Base-by-base conservation (phyloP, 1,140 invertebrate species). In the Camponotus vicinus region DNA sequence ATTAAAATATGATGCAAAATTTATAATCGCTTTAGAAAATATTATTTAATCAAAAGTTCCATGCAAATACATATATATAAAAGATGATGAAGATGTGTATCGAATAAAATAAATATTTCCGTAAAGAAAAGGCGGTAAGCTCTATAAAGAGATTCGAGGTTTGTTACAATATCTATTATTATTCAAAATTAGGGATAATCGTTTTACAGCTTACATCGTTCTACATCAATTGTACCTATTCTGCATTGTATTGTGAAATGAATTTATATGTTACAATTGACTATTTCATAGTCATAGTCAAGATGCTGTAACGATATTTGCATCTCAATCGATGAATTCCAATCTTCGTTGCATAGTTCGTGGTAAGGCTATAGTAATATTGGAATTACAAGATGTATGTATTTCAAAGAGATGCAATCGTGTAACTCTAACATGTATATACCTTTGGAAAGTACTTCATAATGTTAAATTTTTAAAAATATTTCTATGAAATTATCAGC, bases 231-330 rank as follows among this genome's bases (percentile, higher is more conserved):
- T 34, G 37, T 42, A 45, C 40, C 3, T 27, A 5, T 15, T 21
- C 13, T 57, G 34, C 37, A 34, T 70, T 32, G 34, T 40, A 40
- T 27, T 27, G 27, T n/a, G n/a, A 75, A 52, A 63, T 73, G 79
- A 83, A 83, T 83, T 83, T 59, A 83, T 83, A 83, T 61, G 42
- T 83, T 83, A 83, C 79, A 73, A 83, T 83, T 73, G 79, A 83
- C 79, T 61, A 75, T 83, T 73, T 83, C 69, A 70, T 55, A 73
- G 49, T 52, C 49, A 52, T 52, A 52, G 49, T 52, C 49, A 52
- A 8, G 63, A 73, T 32, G 55, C 42, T 61, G 79, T 75, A 83
- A 83, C 40, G 40, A 55, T 45, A 83, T 83, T 83, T 83, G 79
- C 79, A 83, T 83, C 40, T 83, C 79, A 83, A 75, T 75, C 69